phyloP scores from a whole-genome alignment of 2,113 vertebrate species.

The Orycteropus afer region DNA sequence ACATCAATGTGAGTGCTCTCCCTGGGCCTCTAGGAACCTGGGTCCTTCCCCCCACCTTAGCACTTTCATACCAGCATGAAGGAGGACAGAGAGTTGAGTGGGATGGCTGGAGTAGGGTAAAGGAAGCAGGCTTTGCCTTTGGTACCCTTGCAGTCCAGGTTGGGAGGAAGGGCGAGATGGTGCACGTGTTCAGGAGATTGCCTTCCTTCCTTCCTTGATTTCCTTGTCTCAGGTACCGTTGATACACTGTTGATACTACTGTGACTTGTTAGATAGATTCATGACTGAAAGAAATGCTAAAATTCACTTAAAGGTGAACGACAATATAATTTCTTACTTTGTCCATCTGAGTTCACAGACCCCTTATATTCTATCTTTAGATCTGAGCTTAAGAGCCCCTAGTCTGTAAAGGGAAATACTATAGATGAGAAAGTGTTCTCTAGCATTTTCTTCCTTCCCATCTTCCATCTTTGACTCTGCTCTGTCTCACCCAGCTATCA shows the following conservation, averaged over 20 bases:
- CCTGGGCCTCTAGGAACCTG: not conserved
- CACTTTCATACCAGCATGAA: not conserved
- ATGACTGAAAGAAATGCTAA: not conserved
- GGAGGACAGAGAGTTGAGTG: not conserved
- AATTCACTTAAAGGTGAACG: not conserved
- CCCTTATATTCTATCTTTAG: not conserved
- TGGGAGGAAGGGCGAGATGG: not conserved
- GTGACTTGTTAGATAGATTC: not conserved
- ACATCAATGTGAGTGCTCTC: slow-evolving; percentile 94
- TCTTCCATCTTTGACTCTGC: not conserved
- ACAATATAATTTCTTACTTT: not conserved
- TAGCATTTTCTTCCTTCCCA: not conserved
- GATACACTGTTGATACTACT: not conserved
- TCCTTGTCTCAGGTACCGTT: not conserved
- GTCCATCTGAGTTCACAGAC: not conserved
- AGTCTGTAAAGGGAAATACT: not conserved
- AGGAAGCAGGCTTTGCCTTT: not conserved
- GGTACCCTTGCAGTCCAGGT: not conserved
- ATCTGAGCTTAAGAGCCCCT: not conserved
- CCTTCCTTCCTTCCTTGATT: not conserved
- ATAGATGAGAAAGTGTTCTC: not conserved
- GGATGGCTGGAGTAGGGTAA: not conserved
- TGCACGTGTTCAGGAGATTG: not conserved
- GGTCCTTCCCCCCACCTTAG: not conserved
- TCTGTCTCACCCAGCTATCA: not conserved